Conservation (phyloP, 2,797 vertebrate genomes). For the Sebastes taczanowskii region DNA sequence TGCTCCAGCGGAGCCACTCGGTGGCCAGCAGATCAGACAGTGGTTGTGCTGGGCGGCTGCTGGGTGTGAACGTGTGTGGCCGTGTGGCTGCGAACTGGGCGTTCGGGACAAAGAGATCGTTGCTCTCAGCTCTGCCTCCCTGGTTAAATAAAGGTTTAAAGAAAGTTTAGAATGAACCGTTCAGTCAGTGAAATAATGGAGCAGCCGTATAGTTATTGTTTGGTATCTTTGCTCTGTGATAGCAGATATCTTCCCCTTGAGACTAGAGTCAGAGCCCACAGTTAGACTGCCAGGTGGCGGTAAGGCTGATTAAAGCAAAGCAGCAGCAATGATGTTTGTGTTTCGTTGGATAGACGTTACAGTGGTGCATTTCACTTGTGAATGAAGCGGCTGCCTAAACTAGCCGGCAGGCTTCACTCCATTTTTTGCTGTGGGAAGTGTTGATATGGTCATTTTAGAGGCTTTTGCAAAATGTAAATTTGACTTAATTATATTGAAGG, state of each 20-base stretch:
- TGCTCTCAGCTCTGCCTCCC: background rate
- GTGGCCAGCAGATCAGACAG: conserved; percentile 26
- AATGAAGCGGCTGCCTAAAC: background rate
- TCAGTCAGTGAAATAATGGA: background rate
- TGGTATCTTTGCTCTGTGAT: background rate
- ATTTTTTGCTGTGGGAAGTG: background rate
- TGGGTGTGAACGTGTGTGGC: conserved; percentile 25
- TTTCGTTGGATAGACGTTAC: background rate
- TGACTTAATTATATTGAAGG: background rate
- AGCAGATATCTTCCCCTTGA: background rate
- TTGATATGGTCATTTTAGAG: background rate
- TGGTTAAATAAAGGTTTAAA: background rate
- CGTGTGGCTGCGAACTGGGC: conserved; percentile 4
- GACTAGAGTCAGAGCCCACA: background rate
- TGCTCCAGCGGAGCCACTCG: conserved; percentile 1
- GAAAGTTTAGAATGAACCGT: background rate
- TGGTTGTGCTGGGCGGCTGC: background rate
- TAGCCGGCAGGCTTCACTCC: background rate
- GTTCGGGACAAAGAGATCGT: background rate
- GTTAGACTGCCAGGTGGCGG: background rate
- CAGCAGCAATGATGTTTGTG: background rate
- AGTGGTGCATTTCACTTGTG: background rate
- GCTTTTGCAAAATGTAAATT: background rate
- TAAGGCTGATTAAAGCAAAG: background rate
- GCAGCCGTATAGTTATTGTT: background rate